Conservation (phyloP, 2,113 vertebrate genomes). For the Daubentonia madagascariensis region DNA sequence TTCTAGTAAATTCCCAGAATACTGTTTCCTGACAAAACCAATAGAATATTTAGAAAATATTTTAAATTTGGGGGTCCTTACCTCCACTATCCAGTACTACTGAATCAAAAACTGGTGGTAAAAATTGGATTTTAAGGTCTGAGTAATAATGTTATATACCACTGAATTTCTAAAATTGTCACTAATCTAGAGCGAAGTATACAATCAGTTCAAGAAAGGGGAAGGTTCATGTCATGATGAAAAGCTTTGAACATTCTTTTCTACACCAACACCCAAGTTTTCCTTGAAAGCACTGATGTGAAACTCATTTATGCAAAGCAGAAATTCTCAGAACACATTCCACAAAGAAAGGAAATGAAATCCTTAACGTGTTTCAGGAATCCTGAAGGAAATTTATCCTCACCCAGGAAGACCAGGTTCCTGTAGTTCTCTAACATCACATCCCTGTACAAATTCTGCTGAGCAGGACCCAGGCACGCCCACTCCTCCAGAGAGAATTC, state of each 20-base stretch:
- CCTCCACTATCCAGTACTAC: background rate
- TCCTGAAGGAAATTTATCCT: background rate
- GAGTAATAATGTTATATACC: background rate
- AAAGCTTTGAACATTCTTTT: background rate
- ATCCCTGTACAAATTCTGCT: background rate
- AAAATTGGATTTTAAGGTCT: background rate
- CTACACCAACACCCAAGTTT: background rate
- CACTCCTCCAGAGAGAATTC: background rate
- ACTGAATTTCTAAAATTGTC: background rate
- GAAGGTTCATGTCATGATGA: background rate
- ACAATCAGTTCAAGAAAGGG: background rate
- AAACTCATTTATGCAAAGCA: background rate
- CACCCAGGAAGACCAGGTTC: background rate
- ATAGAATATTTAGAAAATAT: background rate
- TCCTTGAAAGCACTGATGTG: background rate
- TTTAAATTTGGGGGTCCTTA: background rate
- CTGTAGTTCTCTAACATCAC: background rate
- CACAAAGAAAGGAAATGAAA: background rate
- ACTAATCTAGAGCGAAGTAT: background rate
- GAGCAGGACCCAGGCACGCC: background rate
- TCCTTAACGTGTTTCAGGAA: fast-evolving
- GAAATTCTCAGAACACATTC: background rate
- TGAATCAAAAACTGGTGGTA: background rate
- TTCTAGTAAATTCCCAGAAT: background rate
- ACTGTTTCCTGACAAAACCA: background rate